These are phyloP conservation scores for Melikaiella ostensackeni DNA, from an alignment of 2,888 invertebrate genomes.

Conservation along the genomic window DNA sequence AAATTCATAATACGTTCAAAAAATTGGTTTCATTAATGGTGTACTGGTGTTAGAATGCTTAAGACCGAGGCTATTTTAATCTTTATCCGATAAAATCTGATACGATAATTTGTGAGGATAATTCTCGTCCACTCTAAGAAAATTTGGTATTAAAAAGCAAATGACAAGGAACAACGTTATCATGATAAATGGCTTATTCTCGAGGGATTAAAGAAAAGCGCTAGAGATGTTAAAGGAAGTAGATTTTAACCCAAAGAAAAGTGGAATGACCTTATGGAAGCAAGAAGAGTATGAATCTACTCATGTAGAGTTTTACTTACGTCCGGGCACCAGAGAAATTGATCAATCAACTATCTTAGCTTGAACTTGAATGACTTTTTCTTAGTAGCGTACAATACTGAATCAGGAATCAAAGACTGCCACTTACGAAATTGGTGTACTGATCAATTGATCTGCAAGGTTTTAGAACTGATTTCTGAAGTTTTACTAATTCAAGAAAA, in stretches of 20 bases:
- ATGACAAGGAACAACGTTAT: not conserved
- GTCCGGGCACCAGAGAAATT: not conserved
- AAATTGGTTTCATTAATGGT: too few species aligned
- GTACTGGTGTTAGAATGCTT: too few species aligned
- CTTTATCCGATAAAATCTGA: too few species aligned
- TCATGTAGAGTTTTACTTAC: not conserved
- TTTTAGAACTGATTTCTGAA: not conserved
- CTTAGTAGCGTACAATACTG: not conserved
- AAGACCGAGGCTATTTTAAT: too few species aligned
- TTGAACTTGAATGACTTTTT: slow-evolving; percentile 15
- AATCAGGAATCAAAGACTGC: slow-evolving; percentile 7
- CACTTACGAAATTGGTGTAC: slow-evolving; percentile 21
- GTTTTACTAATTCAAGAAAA: not conserved
- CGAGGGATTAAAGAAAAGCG: not conserved
- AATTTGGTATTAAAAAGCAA: not conserved
- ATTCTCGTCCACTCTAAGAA: not conserved
- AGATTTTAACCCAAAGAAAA: slow-evolving; percentile 16
- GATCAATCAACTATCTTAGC: slow-evolving; percentile 12
- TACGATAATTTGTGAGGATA: not conserved
- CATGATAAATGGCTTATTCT: slow-evolving; percentile 20
- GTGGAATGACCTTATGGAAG: not conserved
- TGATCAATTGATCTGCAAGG: not conserved
- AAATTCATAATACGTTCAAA: too few species aligned
- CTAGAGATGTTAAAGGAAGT: not conserved
- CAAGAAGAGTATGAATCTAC: not conserved